A percentile compares a stretch with the other conserved stretches of the same genome.
Conservation (phyloP, 2,113 vertebrate genomes). For the Pachyramphus minor region DNA sequence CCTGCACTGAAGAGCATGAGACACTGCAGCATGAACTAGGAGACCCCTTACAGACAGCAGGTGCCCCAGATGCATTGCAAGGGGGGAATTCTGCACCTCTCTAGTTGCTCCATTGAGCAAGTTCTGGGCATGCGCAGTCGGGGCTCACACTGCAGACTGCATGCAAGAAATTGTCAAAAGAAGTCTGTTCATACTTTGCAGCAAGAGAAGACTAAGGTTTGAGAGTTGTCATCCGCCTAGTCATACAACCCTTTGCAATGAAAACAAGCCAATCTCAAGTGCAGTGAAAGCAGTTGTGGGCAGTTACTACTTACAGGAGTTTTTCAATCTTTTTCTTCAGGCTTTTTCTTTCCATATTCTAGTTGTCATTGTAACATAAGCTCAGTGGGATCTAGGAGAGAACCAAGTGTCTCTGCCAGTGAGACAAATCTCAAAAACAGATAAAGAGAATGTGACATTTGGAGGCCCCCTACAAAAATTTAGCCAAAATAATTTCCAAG, state of each 20-base stretch:
- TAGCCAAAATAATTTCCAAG: neutral
- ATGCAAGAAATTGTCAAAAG: neutral
- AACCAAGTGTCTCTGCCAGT: neutral
- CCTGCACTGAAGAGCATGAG: neutral
- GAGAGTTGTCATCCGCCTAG: neutral
- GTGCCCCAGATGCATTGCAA: neutral
- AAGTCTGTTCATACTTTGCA: neutral
- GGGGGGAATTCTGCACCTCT: neutral
- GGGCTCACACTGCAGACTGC: neutral
- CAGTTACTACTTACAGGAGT: slow-evolving; percentile 79
- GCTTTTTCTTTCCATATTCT: slow-evolving; percentile 74
- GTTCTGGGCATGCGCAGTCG: neutral
- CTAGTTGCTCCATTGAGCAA: neutral
- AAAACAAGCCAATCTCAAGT: neutral
- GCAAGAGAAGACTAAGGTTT: neutral
- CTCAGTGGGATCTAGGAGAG: neutral
- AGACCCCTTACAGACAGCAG: neutral
- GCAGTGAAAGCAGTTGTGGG: neutral
- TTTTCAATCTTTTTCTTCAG: slow-evolving; percentile 80
- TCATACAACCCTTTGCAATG: neutral
- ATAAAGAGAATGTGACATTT: neutral
- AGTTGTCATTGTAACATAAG: neutral
- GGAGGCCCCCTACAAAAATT: neutral
- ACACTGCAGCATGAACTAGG: neutral
- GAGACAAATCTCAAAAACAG: neutral